Evolutionary conservation across 2,113 vertebrate genomes (phyloP), one percentile per base, ranked within the genome.

Genomic region (Xiphophorus hellerii): DNA sequence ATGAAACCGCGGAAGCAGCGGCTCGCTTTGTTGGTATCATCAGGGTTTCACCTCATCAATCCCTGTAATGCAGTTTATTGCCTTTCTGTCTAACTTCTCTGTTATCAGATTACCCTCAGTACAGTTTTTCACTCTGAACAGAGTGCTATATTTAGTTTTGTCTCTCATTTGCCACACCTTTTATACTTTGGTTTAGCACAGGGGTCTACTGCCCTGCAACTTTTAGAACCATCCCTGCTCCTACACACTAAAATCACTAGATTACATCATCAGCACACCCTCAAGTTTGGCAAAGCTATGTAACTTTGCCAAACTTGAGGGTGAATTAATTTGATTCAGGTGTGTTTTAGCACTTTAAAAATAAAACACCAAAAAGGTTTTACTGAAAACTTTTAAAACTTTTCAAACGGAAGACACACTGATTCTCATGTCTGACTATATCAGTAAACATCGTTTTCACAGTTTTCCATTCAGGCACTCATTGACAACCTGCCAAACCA

Each of bases 51-150:
- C 64, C 69, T 71, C 81, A 81, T 86, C 82, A 81, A 64, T 88
- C 83, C 77, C 29, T 80, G 86, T 87, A 91, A 89, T 90, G 54
- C 82, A 67, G 76, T 86, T 90, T 91, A 92, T 93, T 88, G 87
- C 84, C 87, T 92, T 87, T 83, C 89, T 76, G 62, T 90, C 85
- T 88, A 85, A 89, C 91, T 78, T 66, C 80, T 66, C 72, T 37
- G 69, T 85, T 83, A 90, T 91, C 72, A 74, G 78, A 89, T 89
- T 87, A 91, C 79, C 68, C 73, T 62, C 29, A 11, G 62, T 67
- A 76, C 71, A 71, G 74, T 89, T 87, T 87, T 81, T 84, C 83
- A 81, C 33, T 5, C 62, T 28, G 65, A 80, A 71, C 51, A 78
- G 64, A 80, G 60, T 66, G 66, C 69, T 80, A 54, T 44, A 66